These are phyloP conservation scores for Pristionchus fissidentatus DNA, from an alignment of 2,888 invertebrate genomes.

Conservation along the genomic window DNA sequence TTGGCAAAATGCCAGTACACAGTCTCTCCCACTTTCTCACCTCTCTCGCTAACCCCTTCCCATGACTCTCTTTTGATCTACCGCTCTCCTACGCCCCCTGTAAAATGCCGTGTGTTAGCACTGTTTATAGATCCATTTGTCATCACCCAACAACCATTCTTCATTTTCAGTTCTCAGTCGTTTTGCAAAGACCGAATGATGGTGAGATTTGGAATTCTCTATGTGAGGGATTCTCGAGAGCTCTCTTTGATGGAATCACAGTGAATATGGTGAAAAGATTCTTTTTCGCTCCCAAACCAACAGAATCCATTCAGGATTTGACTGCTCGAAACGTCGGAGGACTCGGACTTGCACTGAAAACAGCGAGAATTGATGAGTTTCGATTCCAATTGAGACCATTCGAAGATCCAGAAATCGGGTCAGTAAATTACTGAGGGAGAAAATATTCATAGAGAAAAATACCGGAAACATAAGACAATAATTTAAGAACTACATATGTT, in stretches of 20 bases:
- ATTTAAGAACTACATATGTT: too few species aligned
- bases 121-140: too few species aligned
- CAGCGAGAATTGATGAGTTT: conserved; percentile 2
- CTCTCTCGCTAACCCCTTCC: too few species aligned
- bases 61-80: too few species aligned
- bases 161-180: neutral
- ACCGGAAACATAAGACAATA: too few species aligned
- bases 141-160: too few species aligned
- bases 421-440: neutral
- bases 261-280: neutral
- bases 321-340: neutral
- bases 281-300: neutral
- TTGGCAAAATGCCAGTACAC: too few species aligned
- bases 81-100: too few species aligned
- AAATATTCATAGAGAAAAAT: too few species aligned
- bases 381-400: neutral
- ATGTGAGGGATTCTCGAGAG: neutral
- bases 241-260: conserved; percentile 10
- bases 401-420: neutral
- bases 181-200: neutral
- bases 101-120: too few species aligned
- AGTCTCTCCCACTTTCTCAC: too few species aligned
- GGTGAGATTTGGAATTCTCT: neutral
- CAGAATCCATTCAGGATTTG: neutral
- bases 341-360: neutral